Evolutionary conservation across 2,888 invertebrate species (phyloP).

Genomic region (Cryptophagus acutangulus): DNA sequence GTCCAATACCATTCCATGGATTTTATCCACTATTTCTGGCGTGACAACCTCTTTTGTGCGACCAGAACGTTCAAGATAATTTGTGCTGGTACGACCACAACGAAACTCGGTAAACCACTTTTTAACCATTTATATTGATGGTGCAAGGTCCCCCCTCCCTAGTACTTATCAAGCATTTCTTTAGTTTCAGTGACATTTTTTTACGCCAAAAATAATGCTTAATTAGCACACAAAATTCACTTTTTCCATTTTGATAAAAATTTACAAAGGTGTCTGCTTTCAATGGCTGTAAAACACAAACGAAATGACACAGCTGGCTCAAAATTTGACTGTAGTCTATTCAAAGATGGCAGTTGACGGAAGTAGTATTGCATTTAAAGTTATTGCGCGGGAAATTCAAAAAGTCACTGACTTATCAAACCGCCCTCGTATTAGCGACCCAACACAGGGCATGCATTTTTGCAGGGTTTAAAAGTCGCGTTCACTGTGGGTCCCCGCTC

Average conservation of each 20-base stretch:
- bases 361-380: too few relatives aligned
- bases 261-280: too few relatives aligned
- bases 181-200: conserved; percentile 7
- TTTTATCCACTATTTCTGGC: conserved; percentile 18
- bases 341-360: neutral
- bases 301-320: neutral
- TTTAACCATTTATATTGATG: conserved; percentile 13
- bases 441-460: too few relatives aligned
- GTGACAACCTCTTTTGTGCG: conserved; percentile 20
- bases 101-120: conserved; percentile 17
- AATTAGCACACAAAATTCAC: conserved; percentile 1
- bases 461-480: too few relatives aligned
- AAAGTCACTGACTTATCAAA: too few relatives aligned
- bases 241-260: conserved; percentile 6
- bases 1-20: conserved; percentile 19
- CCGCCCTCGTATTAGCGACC: too few relatives aligned
- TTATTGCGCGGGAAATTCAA: too few relatives aligned
- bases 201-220: conserved; percentile 3
- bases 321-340: conserved; percentile 1
- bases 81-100: conserved; percentile 13
- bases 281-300: neutral
- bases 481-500: too few relatives aligned
- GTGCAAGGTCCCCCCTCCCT: conserved; percentile 11
- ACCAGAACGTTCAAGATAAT: conserved; percentile 16
- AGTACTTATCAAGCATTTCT: conserved; percentile 9